Evolutionary conservation across 1,140 invertebrate genomes (phyloP), one percentile per base, ranked within the genome.

Genomic region (Hycleus phaleratus): DNA sequence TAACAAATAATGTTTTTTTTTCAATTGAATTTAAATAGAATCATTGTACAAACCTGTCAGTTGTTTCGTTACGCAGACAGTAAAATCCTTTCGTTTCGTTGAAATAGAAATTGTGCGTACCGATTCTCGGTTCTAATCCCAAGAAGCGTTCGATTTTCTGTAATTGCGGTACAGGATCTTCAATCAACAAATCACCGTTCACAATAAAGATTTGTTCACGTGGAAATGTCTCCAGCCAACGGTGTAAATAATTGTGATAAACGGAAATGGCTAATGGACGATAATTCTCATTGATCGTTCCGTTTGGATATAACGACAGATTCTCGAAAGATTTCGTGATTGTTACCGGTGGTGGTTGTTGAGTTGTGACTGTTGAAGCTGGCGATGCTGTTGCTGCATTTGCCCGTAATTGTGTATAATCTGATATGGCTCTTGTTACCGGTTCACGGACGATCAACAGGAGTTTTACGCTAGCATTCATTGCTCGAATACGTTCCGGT

Each of bases 81-180:
- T 95, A 97, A 76, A 98, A 98, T 3, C 95, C 94, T 75, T 97
- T 97, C 11, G 93, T 95, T 72, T 91, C 86, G 75, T 98, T 97
- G 75, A 97, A 95, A 74, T 95, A 95, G 76, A 98, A 98, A 76
- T 98, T 91, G 64, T 90, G 87, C 61, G 89, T 84, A 9, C 85
- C 86, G 57, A 94, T 88, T 32, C 82, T 78, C 32, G 83, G 82
- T 60, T 89, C 84, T 3, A 97, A 74, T 58, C 82, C 88, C 38
- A 99, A 81, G 74, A 98, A 98, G 40, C 84, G 80, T 74, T 93
- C 90, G 59, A 97, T 93, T 56, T 87, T 83, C 43, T 86, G 84
- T 53, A 98, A 75, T 75, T 97, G 94, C 0, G 86, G 86, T 3
- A 94, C 90, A 0, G 96, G 96, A 73, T 97, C 88, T 70, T 90